These are phyloP conservation scores for Drosophila falleni DNA, from an alignment of 2,888 invertebrate species.

Conservation along the genomic window DNA sequence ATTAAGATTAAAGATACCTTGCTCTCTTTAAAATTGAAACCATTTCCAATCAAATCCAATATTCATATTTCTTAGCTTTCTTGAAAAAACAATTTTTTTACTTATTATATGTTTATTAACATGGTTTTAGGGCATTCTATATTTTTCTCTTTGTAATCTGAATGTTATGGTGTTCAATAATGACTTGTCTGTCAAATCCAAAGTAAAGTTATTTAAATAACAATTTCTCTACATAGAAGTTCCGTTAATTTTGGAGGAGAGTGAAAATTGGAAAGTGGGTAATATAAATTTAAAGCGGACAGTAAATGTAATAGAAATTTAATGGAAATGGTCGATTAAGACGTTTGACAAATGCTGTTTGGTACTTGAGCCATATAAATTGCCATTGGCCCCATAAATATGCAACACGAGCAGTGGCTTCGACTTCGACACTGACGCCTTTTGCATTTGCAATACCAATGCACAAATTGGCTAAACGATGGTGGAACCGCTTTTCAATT, in stretches of 20 bases:
- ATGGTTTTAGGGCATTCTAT: neutral
- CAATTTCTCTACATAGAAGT: neutral
- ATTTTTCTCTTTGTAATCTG: neutral
- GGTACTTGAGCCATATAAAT: conserved; percentile 66
- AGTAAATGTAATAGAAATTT: conserved; percentile 44
- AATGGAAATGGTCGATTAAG: conserved; percentile 39
- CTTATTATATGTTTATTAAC: too few relatives aligned
- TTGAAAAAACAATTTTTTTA: too few relatives aligned
- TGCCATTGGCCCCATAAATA: conserved; percentile 67
- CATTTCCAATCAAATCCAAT: neutral
- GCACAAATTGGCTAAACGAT: conserved; percentile 65
- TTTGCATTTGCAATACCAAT: conserved; percentile 50
- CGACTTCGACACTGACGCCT: conserved; percentile 13
- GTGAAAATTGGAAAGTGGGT: neutral
- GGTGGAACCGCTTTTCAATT: conserved; percentile 24
- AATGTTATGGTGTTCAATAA: neutral
- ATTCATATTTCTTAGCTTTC: too few relatives aligned
- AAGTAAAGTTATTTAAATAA: neutral
- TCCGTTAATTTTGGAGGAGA: neutral
- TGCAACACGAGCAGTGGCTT: conserved; percentile 59
- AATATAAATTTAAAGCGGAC: neutral
- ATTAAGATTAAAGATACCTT: neutral
- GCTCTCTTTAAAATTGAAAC: neutral
- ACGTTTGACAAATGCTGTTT: conserved; percentile 42
- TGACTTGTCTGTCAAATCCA: conserved; percentile 1